A percentile compares a stretch with the other conserved stretches of the same genome.
Conservation (phyloP, 1,140 invertebrate species). For the Drosophila takahashii region DNA sequence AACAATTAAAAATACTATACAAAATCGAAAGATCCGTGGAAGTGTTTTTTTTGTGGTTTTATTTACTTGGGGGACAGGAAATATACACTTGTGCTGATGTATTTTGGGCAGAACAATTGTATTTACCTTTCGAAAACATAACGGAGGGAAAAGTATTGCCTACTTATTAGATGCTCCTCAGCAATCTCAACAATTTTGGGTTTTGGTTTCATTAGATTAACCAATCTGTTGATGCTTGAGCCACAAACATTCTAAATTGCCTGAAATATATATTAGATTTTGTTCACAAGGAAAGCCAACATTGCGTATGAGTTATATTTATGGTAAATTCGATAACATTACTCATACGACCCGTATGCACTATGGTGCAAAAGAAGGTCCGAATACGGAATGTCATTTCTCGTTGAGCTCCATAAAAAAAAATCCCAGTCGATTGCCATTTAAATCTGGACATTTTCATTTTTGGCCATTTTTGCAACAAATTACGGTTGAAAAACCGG, state of each 20-base stretch:
- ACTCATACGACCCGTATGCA: background rate
- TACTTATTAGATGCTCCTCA: conserved; percentile 1
- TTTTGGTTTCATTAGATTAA: background rate
- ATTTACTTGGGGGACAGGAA: background rate
- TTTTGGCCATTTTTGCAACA: too few relatives aligned
- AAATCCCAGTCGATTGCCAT: too few relatives aligned
- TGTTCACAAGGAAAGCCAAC: background rate
- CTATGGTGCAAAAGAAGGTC: too few relatives aligned
- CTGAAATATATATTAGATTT: background rate
- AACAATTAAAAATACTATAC: conserved; percentile 75
- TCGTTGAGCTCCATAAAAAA: too few relatives aligned
- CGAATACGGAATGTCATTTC: too few relatives aligned
- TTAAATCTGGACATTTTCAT: too few relatives aligned
- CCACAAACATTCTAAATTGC: background rate
- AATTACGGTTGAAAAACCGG: too few relatives aligned
- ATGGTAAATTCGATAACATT: background rate
- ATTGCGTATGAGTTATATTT: conserved; percentile 2
- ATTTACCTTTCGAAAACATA: too few relatives aligned
- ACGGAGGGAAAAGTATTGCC: background rate
- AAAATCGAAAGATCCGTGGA: conserved; percentile 38
- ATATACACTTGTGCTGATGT: too few relatives aligned
- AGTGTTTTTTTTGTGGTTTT: conserved; percentile 30
- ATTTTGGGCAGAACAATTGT: background rate
- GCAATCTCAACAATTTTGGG: background rate
- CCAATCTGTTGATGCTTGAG: too few relatives aligned